Evolutionary conservation across 2,888 invertebrate genomes (phyloP).

Genomic region (Dasypolia templi): DNA sequence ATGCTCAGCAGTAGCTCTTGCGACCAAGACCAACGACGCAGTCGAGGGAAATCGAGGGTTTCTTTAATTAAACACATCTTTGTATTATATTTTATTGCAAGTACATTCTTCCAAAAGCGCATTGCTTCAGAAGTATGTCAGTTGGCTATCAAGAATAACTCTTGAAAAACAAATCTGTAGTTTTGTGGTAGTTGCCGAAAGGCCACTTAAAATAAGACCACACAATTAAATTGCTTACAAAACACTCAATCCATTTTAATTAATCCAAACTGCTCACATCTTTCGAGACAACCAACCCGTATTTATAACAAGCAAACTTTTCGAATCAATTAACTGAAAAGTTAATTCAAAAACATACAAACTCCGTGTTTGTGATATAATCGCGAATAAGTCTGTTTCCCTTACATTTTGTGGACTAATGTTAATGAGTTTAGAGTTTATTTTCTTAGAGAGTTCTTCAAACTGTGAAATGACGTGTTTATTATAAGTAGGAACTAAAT

Average conservation of each 20-base stretch:
- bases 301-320: conserved; percentile 56
- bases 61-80: too few species aligned
- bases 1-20: too few species aligned
- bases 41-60: too few species aligned
- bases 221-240: not conserved
- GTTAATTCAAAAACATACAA: conserved; percentile 54
- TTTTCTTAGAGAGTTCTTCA: conserved; percentile 57
- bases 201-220: not conserved
- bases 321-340: conserved; percentile 57
- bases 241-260: not conserved
- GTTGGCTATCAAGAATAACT: not conserved
- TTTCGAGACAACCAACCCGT: conserved; percentile 10
- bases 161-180: not conserved
- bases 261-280: conserved; percentile 19
- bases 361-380: conserved; percentile 53
- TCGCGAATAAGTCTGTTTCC: conserved; percentile 55
- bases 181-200: not conserved
- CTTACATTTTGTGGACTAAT: conserved; percentile 53
- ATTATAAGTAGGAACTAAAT: conserved; percentile 24
- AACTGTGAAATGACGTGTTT: conserved; percentile 65
- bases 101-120: too few species aligned
- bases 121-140: not conserved
- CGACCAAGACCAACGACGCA: too few species aligned
- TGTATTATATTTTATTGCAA: not conserved
- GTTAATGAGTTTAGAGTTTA: conserved; percentile 61